Conservation (phyloP, 2,888 invertebrate species). For the Eristalis arbustorum region DNA sequence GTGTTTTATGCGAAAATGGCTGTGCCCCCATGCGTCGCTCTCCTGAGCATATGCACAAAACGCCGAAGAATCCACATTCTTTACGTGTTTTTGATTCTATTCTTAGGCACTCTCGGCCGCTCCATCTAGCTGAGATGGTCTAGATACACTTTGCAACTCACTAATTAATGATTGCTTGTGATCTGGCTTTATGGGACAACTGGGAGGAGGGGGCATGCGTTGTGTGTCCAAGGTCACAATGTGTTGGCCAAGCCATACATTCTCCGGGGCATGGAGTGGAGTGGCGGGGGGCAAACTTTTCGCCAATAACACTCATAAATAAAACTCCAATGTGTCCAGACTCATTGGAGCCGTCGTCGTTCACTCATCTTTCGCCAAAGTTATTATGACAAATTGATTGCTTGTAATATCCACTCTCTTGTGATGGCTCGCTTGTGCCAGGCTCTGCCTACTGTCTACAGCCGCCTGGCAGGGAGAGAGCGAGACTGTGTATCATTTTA, state of each 20-base stretch:
- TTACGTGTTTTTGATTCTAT: constrained; percentile 18
- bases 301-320: constrained; percentile 61
- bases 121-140: not conserved
- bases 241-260: not conserved
- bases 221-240: not conserved
- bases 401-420: constrained; percentile 71
- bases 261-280: not conserved
- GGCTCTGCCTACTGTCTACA: constrained; percentile 13
- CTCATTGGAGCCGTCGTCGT: constrained; percentile 69
- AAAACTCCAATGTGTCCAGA: constrained; percentile 69
- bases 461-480: too few relatives aligned
- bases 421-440: not conserved
- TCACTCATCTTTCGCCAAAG: constrained; percentile 67
- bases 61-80: not conserved
- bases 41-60: not conserved
- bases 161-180: constrained; percentile 43
- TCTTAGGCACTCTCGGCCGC: constrained; percentile 6
- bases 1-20: not conserved
- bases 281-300: constrained; percentile 38
- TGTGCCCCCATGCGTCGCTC: not conserved
- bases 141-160: constrained; percentile 24
- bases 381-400: constrained; percentile 76
- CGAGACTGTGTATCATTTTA: constrained; percentile 28
- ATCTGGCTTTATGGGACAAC: not conserved
- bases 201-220: not conserved